Evolutionary conservation across 2,888 invertebrate species (phyloP), one percentile per base, ranked within the genome.

Genomic region (Melieria omissa): DNA sequence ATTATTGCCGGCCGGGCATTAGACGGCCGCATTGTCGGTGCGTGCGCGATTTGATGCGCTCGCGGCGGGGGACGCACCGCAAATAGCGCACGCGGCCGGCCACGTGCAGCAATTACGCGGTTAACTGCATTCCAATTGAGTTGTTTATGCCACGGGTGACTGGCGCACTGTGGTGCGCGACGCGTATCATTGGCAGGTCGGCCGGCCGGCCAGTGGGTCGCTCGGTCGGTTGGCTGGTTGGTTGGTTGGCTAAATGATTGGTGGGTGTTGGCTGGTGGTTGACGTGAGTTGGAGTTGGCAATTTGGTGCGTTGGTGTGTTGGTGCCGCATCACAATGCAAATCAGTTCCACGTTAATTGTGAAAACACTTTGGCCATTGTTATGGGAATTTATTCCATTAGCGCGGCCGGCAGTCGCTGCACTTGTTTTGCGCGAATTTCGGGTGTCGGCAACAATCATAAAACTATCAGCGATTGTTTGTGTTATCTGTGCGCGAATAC

Each of bases 31-130:
- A 44, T 4, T 7, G 54, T 52, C 14, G 44, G 41, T 9, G 12
- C 46, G 10, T 69, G 16, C 49, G 55, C 54, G 49, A 71, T 71
- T 71, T 46, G 71, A 60, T 71, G 65, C 46, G 71, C 71, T 65
- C 65, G 70, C 62, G 72, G 68, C 45, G 54, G 47, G 61, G 72
- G n/a, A 61, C 65, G 52, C 7, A 10, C 82, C 81, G 74, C 83
- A 82, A 83, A 82, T 82, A 82, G 82, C 80, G 80, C 74, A 72
- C 71, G 58, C 71, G 71, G 58, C 47, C 71, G 41, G 79, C 77
- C 85, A 86, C 85, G 85, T 86, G 85, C 77, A 79, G 73, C 86
- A 86, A 85, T 85, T 85, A 86, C 84, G 85, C 83, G 86, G 85
- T 85, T 84, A 86, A 85, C 83, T 85, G 85, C 82, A 83, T 85